A percentile compares a stretch with the other conserved stretches of the same genome.
These are phyloP conservation scores for Anarrhichthys ocellatus DNA, from an alignment of 2,113 vertebrate genomes.

Conservation along the genomic window DNA sequence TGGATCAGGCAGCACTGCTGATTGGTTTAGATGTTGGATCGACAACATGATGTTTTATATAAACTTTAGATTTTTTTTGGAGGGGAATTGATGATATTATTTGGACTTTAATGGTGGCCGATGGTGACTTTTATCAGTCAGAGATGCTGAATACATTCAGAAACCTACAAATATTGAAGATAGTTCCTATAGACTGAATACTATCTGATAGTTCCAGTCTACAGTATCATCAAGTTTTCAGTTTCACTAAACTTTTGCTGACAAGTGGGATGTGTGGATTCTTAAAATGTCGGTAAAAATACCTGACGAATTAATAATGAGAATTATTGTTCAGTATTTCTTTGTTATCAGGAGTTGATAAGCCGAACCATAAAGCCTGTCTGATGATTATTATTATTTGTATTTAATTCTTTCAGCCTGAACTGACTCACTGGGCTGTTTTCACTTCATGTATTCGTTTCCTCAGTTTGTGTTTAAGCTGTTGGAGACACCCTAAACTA, in stretches of 20 bases:
- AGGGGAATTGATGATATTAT: not conserved
- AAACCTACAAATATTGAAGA: not conserved
- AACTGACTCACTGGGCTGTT: not conserved
- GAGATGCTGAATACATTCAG: not conserved
- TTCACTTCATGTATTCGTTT: slow-evolving; percentile 16
- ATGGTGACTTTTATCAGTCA: not conserved
- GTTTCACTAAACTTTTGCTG: not conserved
- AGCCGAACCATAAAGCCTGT: not conserved
- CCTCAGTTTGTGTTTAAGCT: not conserved
- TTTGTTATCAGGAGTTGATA: not conserved
- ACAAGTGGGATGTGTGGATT: not conserved
- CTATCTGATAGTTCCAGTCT: not conserved
- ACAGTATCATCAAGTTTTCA: not conserved
- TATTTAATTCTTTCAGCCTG: not conserved
- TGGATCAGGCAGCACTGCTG: not conserved
- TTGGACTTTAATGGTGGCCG: not conserved
- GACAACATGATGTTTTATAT: not conserved
- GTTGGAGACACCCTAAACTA: not conserved
- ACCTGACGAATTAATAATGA: not conserved
- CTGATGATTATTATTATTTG: not conserved
- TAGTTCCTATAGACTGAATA: not conserved
- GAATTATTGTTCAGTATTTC: not conserved
- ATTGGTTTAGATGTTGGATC: not conserved
- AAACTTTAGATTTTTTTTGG: not conserved
- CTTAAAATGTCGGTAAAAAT: not conserved